Evolutionary conservation across 2,797 vertebrate species (phyloP).

Genomic region (Hirundo rustica): DNA sequence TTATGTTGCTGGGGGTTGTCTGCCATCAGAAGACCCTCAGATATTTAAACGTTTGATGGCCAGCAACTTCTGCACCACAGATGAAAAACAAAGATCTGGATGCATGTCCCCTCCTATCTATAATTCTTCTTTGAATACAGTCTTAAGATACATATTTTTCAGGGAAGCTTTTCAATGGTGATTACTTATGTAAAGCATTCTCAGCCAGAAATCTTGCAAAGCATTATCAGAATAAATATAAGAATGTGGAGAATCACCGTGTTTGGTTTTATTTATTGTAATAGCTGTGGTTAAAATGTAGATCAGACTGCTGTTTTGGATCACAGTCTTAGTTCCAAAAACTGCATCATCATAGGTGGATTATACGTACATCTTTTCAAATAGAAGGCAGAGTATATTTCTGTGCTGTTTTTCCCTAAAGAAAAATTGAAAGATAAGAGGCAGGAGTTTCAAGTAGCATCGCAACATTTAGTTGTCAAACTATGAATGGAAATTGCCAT

Average conservation of each 20-base stretch:
- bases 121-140: not conserved
- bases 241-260: not conserved
- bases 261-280: conserved; percentile 53
- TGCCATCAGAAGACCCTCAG: not conserved
- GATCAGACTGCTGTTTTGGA: conserved; percentile 47
- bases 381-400: conserved; percentile 65
- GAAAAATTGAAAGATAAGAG: conserved; percentile 62
- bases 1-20: not conserved
- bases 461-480: conserved; percentile 64
- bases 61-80: not conserved
- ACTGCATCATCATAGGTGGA: conserved; percentile 65
- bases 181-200: not conserved
- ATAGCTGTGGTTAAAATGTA: conserved; percentile 59
- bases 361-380: conserved; percentile 63
- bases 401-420: conserved; percentile 48
- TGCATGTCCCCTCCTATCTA: not conserved
- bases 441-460: conserved; percentile 64
- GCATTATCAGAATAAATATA: not conserved
- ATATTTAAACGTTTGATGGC: not conserved
- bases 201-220: not conserved
- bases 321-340: conserved; percentile 61
- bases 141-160: not conserved
- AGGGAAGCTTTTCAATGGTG: not conserved
- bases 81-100: not conserved
- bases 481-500: conserved; percentile 59